phyloP scores from a whole-genome alignment of 2,888 invertebrate species.

The Ypsolopha sequella region DNA sequence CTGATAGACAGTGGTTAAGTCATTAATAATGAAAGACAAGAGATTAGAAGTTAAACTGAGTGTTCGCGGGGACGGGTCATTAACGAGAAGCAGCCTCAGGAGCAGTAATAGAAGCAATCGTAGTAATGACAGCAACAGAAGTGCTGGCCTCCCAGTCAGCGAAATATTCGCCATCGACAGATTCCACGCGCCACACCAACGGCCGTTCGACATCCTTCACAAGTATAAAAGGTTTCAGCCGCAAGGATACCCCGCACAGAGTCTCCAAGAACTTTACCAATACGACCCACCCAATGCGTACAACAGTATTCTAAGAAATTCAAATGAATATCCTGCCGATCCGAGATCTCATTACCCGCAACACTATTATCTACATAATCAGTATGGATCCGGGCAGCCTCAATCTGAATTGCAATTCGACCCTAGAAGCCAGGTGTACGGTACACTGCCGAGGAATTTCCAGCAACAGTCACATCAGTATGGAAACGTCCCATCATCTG shows the following conservation, averaged over 20 bases:
- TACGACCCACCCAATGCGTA: constrained; percentile 25
- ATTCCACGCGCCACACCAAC: constrained; percentile 46
- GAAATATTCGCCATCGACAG: constrained; percentile 61
- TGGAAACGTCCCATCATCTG: constrained; percentile 24
- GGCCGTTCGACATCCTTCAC: constrained; percentile 48
- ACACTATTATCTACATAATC: constrained; percentile 16
- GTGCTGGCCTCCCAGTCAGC: constrained; percentile 40
- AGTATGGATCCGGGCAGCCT: constrained; percentile 13
- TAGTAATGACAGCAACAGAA: constrained; percentile 43
- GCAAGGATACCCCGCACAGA: constrained; percentile 52
- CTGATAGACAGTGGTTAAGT: constrained; percentile 5
- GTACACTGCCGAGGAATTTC: constrained; percentile 3
- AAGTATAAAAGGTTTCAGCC: constrained; percentile 43
- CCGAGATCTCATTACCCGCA: constrained; percentile 25
- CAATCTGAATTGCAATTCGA: constrained; percentile 28
- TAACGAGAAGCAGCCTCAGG: constrained; percentile 46
- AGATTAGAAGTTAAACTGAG: constrained; percentile 60
- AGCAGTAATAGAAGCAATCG: constrained; percentile 54
- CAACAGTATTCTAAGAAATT: constrained; percentile 11
- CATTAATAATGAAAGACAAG: constrained; percentile 54
- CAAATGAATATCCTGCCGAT: constrained; percentile 30
- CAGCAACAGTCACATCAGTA: constrained; percentile 16
- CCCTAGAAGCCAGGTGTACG: not conserved
- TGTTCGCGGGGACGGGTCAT: constrained; percentile 59
- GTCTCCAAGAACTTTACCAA: constrained; percentile 47